Conservation (phyloP, 2,113 vertebrate species). For the Periophthalmodon schlosseri region DNA sequence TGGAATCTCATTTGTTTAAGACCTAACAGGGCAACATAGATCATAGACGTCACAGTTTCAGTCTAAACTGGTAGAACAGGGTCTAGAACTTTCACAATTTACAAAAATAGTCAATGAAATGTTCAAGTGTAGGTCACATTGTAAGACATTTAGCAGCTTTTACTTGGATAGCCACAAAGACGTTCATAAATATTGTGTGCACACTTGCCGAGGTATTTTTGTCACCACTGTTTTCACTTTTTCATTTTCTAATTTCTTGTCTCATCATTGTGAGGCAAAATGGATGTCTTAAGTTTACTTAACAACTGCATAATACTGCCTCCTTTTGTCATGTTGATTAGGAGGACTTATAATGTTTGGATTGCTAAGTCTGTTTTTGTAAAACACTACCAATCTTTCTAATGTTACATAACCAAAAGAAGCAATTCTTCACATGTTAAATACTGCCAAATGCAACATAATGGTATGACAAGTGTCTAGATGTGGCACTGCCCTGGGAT, state of each 20-base stretch:
- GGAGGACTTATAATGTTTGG: slow-evolving; percentile 62
- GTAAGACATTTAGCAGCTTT: slow-evolving; percentile 53
- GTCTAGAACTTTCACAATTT: slow-evolving; percentile 54
- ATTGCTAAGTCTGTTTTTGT: slow-evolving; percentile 71
- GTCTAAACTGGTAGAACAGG: slow-evolving; percentile 60
- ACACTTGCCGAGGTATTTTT: slow-evolving; percentile 46
- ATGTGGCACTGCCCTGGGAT: slow-evolving; percentile 33
- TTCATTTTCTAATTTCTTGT: slow-evolving; percentile 38
- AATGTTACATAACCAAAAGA: slow-evolving; percentile 56
- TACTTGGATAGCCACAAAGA: slow-evolving; percentile 44
- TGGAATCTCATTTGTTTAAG: slow-evolving; percentile 42
- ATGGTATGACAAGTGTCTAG: slow-evolving; percentile 33
- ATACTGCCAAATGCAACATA: slow-evolving; percentile 30
- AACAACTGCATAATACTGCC: slow-evolving; percentile 72
- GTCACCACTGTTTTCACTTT: slow-evolving; percentile 12
- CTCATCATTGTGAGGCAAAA: slow-evolving; percentile 49
- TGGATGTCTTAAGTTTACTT: slow-evolving; percentile 64
- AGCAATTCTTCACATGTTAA: slow-evolving; percentile 50
- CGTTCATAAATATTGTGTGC: slow-evolving; percentile 62
- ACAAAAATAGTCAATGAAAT: slow-evolving; percentile 45
- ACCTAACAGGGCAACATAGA: slow-evolving; percentile 41
- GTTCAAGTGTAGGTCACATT: slow-evolving; percentile 45
- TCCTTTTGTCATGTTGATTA: slow-evolving; percentile 64
- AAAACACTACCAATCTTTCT: slow-evolving; percentile 23
- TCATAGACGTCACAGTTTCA: slow-evolving; percentile 28